Base-by-base conservation (phyloP, 2,888 invertebrate genomes). In the Patella caerulea region DNA sequence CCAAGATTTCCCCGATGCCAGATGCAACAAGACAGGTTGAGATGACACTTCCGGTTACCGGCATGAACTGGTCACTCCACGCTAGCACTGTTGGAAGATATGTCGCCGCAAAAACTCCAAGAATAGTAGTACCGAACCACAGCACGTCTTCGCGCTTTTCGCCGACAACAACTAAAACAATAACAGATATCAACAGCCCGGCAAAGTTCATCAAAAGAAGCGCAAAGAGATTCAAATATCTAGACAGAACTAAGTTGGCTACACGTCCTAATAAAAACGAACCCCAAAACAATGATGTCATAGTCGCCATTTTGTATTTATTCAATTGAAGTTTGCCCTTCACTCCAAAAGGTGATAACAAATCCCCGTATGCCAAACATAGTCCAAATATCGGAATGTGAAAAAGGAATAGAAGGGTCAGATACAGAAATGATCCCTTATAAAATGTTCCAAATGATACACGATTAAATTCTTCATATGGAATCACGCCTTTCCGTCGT, bases 331-430 rank as follows among this genome's bases (percentile, higher is more conserved):
- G 45, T 15, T 70, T 59, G 1, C 72, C 75, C 17, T 54, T 34
- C 24, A 79, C 72, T 7, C 79, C 82, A 24, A 76, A 74, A 5
- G 78, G 55, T 3, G 78, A 77, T n/a, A 82, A 71, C n/a, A 82
- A 72, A 59, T 80, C 77, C 34, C 80, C 76, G 72, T 78, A 82
- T 0, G 82, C 77, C 55, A 82, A 69, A 15, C 76, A 19, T 15
- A 80, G 56, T 2, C 79, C 79, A 53, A 82, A 80, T 29, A 82
- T 77, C 0, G 82, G 81, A 54, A 82, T 54, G 65, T 82, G 78
- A 34, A 79, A 77, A 2, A 81, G 24, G 52, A 79, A 74, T 19
- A 81, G 76, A n/a, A 79, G 69, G 45, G 69, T 12, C 4, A 74
- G 69, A 76, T 75, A 72, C n/a, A 52, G 17, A 14, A 70, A 5